Base-by-base conservation (phyloP, 2,888 invertebrate genomes). In the Liodrosophila aerea region DNA sequence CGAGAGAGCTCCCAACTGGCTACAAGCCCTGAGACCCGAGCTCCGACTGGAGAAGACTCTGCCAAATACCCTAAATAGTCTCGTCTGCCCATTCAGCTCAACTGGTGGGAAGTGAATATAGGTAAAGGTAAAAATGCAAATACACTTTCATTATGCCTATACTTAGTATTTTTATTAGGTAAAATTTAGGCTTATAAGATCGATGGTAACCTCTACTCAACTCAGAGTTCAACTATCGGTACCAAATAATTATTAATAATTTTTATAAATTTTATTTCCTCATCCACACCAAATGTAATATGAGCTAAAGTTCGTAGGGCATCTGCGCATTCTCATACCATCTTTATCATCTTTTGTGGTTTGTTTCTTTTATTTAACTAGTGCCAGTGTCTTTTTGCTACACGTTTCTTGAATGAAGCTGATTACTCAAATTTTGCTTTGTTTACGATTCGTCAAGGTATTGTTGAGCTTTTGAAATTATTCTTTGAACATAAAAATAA, bases 371-470 rank as follows among this genome's bases (percentile, higher is more conserved):
- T 68, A 47, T 61, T 71, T 63, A 53, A 69, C 64, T 61, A 74
- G 64, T 58, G 62, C 47, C 60, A 34, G 60, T 63, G 62, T 65
- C 59, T 76, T 73, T 69, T 44, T 8, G 68, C 65, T 62, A 58
- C 80, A 78, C 80, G 76, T 74, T 74, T 76, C 62, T 58, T 78
- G 78, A 78, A 78, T 78, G 76, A 73, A 78, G 78, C 78, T 78
- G 78, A 82, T 78, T 78, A 78, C 78, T 82, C 82, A 78, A 78
- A 78, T 75, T 78, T 77, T 65, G 78, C 64, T 75, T 78, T 78
- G 82, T 82, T 66, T 82, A 64, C 70, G 70, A 78, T 78, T 78
- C 77, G 77, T 81, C 77, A 81, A 67, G 77, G 82, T 66, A 70
- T 75, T 65, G 73, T 69, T 72, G 82, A 73, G 41, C 43, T 18